Conservation (phyloP, 2,888 invertebrate species). For the Synanthedon andrenaeformis region DNA sequence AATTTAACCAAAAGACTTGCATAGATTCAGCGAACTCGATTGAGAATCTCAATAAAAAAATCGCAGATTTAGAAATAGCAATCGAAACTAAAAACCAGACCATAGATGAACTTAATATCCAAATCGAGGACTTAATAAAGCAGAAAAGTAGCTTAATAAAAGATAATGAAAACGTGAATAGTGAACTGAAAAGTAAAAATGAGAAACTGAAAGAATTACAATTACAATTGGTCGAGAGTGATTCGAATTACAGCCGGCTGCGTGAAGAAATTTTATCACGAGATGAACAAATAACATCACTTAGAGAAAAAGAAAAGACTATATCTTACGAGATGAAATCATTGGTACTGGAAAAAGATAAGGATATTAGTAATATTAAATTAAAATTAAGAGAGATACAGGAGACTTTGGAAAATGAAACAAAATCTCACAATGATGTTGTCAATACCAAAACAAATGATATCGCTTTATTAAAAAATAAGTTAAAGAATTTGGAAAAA, state of each 20-base stretch:
- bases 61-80: conserved; percentile 10
- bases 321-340: conserved; percentile 5
- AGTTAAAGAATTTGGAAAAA: conserved; percentile 11
- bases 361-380: conserved; percentile 4
- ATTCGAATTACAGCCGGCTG: conserved; percentile 11
- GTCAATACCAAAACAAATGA: conserved; percentile 13
- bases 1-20: neutral
- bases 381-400: conserved; percentile 14
- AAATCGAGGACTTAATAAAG: conserved; percentile 5
- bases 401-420: conserved; percentile 10
- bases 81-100: conserved; percentile 6
- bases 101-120: conserved; percentile 4
- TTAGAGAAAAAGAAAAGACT: conserved; percentile 11
- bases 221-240: conserved; percentile 10
- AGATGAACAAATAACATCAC: conserved; percentile 10
- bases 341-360: conserved; percentile 3
- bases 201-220: conserved; percentile 8
- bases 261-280: conserved; percentile 9
- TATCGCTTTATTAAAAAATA: conserved; percentile 10
- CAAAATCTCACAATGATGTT: conserved; percentile 11
- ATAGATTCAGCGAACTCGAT: conserved; percentile 7
- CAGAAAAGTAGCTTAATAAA: conserved; percentile 5
- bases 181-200: conserved; percentile 9
- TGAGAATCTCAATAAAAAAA: conserved; percentile 12
- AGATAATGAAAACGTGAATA: conserved; percentile 8